Evolutionary conservation across 2,113 vertebrate genomes (phyloP).

Genomic region (Gallinago media): DNA sequence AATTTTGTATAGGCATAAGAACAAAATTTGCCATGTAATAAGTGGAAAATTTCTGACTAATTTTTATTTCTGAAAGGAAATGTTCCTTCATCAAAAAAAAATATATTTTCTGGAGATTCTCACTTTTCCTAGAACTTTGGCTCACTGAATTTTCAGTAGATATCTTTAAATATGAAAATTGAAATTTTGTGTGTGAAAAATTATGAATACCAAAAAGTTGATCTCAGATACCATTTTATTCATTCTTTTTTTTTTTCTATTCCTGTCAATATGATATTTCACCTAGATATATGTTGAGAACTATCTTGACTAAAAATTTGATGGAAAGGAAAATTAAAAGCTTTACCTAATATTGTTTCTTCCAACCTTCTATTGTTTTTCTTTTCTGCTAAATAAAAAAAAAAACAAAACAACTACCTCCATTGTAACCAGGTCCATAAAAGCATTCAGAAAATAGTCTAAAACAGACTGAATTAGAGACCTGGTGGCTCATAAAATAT

Average conservation of each 20-base stretch:
- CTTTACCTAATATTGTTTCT: background rate
- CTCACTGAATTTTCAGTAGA: background rate
- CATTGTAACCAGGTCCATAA: background rate
- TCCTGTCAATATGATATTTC: background rate
- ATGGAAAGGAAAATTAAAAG: background rate
- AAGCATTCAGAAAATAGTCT: background rate
- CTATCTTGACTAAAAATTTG: background rate
- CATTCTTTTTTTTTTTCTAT: background rate
- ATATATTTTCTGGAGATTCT: background rate
- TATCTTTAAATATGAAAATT: background rate
- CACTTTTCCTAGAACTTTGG: background rate
- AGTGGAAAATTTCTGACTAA: background rate
- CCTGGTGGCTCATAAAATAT: background rate
- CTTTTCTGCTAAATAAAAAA: background rate
- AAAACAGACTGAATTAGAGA: background rate
- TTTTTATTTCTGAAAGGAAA: background rate
- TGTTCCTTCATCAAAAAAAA: background rate
- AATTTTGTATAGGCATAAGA: background rate
- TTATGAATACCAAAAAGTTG: background rate
- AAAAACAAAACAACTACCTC: background rate
- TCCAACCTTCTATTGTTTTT: background rate
- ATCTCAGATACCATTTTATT: background rate
- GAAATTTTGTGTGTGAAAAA: background rate
- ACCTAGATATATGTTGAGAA: background rate
- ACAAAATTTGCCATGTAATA: background rate